Percentiles rank a stretch among this genome's conserved stretches.
Evolutionary conservation across 2,797 vertebrate genomes (phyloP).

Genomic region (Tragelaphus eurycerus): DNA sequence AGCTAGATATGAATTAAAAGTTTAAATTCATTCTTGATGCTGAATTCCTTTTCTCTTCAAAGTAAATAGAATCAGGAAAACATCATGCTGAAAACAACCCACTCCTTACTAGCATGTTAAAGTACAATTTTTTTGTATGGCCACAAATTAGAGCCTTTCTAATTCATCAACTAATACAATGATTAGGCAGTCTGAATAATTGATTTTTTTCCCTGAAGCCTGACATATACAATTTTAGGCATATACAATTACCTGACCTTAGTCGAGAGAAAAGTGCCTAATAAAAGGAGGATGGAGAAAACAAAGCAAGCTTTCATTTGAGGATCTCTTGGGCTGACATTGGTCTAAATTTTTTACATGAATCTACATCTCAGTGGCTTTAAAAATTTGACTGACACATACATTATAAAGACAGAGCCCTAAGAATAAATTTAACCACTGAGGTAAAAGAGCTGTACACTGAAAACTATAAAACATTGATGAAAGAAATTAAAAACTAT

Average conservation of each 20-base stretch:
- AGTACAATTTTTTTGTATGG: background rate
- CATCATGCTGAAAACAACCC: background rate
- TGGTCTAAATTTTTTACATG: background rate
- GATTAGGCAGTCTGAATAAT: background rate
- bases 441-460: background rate
- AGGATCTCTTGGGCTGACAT: background rate
- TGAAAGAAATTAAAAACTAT: background rate
- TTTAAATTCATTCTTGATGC: slow-evolving; percentile 18
- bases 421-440: background rate
- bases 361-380: background rate
- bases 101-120: background rate
- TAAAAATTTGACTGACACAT: background rate
- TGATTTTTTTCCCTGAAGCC: background rate
- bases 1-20: background rate
- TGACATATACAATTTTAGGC: background rate
- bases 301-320: background rate
- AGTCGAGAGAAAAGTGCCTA: background rate
- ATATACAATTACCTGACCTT: background rate
- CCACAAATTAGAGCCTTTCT: background rate
- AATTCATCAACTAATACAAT: background rate
- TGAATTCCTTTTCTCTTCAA: background rate
- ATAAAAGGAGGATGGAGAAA: background rate
- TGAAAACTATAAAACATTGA: background rate
- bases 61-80: background rate
- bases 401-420: background rate